These are phyloP conservation scores for Aphelocoma coerulescens DNA, from an alignment of 2,113 vertebrate species.

Conservation along the genomic window DNA sequence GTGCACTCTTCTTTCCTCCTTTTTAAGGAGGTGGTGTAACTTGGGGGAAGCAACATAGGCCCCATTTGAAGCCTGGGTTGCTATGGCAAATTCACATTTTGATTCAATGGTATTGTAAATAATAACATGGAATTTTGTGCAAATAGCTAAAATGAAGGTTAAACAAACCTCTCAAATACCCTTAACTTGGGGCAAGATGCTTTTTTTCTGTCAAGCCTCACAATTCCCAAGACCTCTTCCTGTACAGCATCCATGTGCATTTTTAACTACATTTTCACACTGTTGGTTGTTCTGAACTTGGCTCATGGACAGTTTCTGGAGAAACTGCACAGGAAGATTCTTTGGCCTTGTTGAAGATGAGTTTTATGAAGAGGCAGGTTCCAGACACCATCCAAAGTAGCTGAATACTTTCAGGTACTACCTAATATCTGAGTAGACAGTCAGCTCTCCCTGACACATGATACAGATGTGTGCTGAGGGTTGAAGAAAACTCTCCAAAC, in stretches of 20 bases:
- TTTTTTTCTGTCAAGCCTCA: not conserved
- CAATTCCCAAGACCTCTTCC: not conserved
- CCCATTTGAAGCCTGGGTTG: not conserved
- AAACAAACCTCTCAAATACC: not conserved
- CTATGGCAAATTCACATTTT: slow-evolving; percentile 26
- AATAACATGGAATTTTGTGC: not conserved
- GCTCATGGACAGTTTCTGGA: not conserved
- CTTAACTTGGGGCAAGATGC: not conserved
- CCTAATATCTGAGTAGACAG: accelerated
- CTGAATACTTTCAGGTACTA: not conserved
- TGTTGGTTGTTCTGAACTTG: not conserved
- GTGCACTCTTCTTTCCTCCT: not conserved
- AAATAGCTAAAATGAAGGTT: not conserved
- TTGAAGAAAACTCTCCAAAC: not conserved
- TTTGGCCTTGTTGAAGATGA: not conserved
- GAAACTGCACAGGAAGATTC: not conserved
- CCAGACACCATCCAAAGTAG: not conserved
- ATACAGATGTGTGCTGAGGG: not conserved
- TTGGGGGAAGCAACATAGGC: not conserved
- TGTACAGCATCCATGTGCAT: not conserved
- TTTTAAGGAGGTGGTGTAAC: not conserved
- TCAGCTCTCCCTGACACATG: not conserved
- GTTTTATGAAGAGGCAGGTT: not conserved
- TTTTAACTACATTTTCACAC: not conserved
- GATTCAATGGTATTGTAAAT: slow-evolving; percentile 22